These are phyloP conservation scores for Drosophila birchii DNA, from an alignment of 2,888 invertebrate species.

Conservation along the genomic window DNA sequence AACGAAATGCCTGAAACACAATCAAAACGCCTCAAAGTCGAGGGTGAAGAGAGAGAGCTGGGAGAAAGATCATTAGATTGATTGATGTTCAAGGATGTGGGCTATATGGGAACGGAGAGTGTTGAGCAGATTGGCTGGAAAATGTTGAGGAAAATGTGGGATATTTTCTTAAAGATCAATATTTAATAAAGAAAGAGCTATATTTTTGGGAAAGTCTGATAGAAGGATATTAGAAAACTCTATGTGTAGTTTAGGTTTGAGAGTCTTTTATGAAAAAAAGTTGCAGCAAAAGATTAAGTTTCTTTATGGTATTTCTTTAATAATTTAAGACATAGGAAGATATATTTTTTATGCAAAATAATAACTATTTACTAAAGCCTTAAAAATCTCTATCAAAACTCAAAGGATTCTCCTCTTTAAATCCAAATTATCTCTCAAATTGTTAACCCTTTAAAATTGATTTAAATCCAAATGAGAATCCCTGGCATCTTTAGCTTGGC, in stretches of 20 bases:
- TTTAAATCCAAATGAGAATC: neutral
- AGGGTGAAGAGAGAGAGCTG: slow-evolving; percentile 26
- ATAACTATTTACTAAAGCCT: too few relatives aligned
- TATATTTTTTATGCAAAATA: neutral
- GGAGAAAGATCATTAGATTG: slow-evolving; percentile 74
- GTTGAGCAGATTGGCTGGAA: slow-evolving; percentile 6
- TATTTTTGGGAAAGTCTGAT: neutral
- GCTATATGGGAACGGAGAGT: slow-evolving; percentile 43
- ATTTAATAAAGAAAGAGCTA: too few relatives aligned
- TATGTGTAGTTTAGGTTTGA: neutral
- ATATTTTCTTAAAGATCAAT: too few relatives aligned
- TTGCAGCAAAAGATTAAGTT: too few relatives aligned
- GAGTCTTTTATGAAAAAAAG: neutral
- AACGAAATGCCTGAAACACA: slow-evolving; percentile 55
- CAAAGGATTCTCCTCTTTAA: neutral
- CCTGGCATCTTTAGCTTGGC: neutral
- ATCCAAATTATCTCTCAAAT: neutral
- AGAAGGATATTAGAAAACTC: neutral
- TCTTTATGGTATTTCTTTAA: too few relatives aligned
- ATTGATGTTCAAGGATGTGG: slow-evolving; percentile 75
- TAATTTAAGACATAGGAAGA: too few relatives aligned
- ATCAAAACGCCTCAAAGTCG: slow-evolving; percentile 72
- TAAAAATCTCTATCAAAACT: neutral
- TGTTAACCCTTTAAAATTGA: neutral
- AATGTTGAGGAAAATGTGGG: neutral